Percentiles rank a stretch among this genome's conserved stretches.
Evolutionary conservation across 2,113 vertebrate species (phyloP).

Genomic region (Oryctolagus cuniculus): mOryCun1.1 NC_091438.1:69526501-69527000

Average conservation of each 20-base stretch:
- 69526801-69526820: constrained; percentile 41
- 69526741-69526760: constrained; percentile 63
- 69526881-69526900: not conserved
- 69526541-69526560: not conserved
- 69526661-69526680: constrained; percentile 24
- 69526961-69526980: constrained; percentile 3
- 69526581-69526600: not conserved
- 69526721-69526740: constrained; percentile 60
- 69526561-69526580: not conserved
- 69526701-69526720: constrained; percentile 39
- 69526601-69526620: constrained; percentile 29
- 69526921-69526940: not conserved
- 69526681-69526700: not conserved
- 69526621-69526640: constrained; percentile 5
- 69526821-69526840: constrained; percentile 73
- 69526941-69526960: constrained; percentile 43
- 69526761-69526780: constrained; percentile 36
- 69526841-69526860: not conserved
- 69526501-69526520: not conserved
- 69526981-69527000: not conserved
- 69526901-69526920: constrained; percentile 21
- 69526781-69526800: constrained; percentile 59
- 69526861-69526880: not conserved
- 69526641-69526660: constrained; percentile 25
- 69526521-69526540: not conserved